Percentiles rank a stretch among this genome's conserved stretches.
Evolutionary conservation across 2,113 vertebrate genomes (phyloP).

Genomic region (Ictalurus furcatus): DNA sequence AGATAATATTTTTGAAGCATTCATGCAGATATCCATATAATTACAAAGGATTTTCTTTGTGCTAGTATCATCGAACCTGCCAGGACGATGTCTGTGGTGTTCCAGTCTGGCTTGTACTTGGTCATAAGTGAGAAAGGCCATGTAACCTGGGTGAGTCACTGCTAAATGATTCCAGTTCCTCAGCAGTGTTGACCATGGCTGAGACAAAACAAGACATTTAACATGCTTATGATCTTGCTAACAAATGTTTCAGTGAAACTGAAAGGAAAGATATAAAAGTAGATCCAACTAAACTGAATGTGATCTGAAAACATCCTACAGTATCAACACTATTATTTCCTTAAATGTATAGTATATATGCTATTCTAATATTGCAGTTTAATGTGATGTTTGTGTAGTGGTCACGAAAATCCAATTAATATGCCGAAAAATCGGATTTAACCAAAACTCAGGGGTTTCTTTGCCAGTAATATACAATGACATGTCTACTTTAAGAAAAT

Average conservation of each 20-base stretch:
- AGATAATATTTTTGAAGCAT: not conserved
- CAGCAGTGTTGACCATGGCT: conserved; percentile 83
- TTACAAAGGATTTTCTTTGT: not conserved
- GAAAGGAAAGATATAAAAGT: not conserved
- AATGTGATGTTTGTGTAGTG: not conserved
- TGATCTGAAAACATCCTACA: too few relatives aligned
- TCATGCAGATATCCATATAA: not conserved
- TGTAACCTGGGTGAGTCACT: conserved; percentile 85
- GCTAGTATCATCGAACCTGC: conserved; percentile 74
- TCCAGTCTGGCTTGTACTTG: conserved; percentile 77
- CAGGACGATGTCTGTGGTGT: conserved; percentile 75
- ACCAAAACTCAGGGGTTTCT: not conserved
- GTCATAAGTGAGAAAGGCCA: conserved; percentile 89
- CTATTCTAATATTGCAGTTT: not conserved
- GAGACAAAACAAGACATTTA: not conserved
- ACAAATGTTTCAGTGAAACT: not conserved
- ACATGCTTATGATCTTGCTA: not conserved
- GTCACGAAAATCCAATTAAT: not conserved
- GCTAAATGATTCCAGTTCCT: conserved; percentile 86
- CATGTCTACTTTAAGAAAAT: not conserved
- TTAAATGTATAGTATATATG: not conserved
- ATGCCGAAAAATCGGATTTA: not conserved
- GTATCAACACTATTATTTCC: not conserved
- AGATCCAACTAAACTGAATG: not conserved
- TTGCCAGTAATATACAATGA: not conserved